Conservation (phyloP, 1,140 invertebrate genomes). For the Cephus cinctus region DNA sequence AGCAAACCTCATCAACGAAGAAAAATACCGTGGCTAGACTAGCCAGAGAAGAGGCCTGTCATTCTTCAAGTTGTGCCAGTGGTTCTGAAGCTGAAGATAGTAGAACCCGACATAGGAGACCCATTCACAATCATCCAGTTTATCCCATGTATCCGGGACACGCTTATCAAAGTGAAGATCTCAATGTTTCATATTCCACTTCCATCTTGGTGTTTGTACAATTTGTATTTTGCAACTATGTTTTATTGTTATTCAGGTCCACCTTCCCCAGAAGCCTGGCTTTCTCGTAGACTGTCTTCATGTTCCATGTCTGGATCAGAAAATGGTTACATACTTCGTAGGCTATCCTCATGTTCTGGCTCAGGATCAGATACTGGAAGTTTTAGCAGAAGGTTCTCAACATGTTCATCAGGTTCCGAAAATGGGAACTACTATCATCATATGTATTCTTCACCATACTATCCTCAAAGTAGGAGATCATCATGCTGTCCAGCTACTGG, state of each 20-base stretch:
- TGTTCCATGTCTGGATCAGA: constrained; percentile 60
- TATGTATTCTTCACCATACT: constrained; percentile 38
- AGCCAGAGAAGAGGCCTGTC: constrained; percentile 43
- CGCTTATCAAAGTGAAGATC: constrained; percentile 37
- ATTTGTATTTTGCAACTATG: too few relatives aligned
- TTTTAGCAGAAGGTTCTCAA: constrained; percentile 45
- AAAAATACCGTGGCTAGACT: constrained; percentile 35
- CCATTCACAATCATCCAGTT: constrained; percentile 29
- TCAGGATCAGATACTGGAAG: constrained; percentile 51
- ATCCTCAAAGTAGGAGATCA: constrained; percentile 41
- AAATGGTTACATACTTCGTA: constrained; percentile 42
- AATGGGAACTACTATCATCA: constrained; percentile 41
- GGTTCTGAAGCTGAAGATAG: constrained; percentile 67
- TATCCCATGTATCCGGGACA: constrained; percentile 38
- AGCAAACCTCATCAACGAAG: constrained; percentile 40
- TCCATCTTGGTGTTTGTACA: too few relatives aligned
- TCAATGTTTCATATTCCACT: background rate
- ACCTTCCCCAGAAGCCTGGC: constrained; percentile 61
- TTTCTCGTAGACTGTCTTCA: constrained; percentile 63
- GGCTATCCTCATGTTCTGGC: constrained; percentile 47
- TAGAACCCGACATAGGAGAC: constrained; percentile 30
- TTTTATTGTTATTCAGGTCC: constrained; percentile 35
- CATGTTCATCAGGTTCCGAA: constrained; percentile 51
- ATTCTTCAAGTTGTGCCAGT: constrained; percentile 65
- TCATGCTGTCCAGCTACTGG: constrained; percentile 44